phyloP scores from a whole-genome alignment of 2,888 invertebrate genomes.

The Balanococcus diminutus region DNA sequence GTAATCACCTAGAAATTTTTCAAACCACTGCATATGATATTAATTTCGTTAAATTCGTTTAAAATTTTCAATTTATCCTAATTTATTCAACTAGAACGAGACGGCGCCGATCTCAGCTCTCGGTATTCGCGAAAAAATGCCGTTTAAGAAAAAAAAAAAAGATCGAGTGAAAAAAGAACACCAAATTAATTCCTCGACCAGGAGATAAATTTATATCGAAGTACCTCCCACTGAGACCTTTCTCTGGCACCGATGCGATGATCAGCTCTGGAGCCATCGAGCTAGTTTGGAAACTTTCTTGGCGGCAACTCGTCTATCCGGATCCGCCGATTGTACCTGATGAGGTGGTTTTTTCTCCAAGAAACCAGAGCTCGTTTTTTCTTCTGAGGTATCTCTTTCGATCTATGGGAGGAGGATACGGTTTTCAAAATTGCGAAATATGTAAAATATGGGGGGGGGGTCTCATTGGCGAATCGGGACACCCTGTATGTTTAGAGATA shows the following conservation, averaged over 20 bases:
- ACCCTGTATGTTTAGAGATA: too few relatives aligned
- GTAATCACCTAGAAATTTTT: too few relatives aligned
- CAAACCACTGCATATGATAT: too few relatives aligned
- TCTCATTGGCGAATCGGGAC: too few relatives aligned
- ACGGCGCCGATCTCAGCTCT: too few relatives aligned
- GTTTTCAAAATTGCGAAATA: too few relatives aligned
- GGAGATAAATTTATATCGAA: neutral
- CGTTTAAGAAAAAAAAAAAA: too few relatives aligned
- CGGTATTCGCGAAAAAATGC: neutral
- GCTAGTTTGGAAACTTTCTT: conserved; percentile 3
- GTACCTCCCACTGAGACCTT: conserved; percentile 18
- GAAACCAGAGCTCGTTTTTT: neutral
- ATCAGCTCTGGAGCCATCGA: too few relatives aligned
- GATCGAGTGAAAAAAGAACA: neutral
- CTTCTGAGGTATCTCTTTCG: neutral
- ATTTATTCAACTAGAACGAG: neutral
- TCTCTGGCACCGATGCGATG: neutral
- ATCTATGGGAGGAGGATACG: neutral
- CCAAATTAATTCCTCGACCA: neutral
- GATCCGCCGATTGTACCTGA: too few relatives aligned
- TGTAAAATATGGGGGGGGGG: too few relatives aligned
- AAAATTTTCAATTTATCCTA: too few relatives aligned
- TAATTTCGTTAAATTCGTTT: too few relatives aligned
- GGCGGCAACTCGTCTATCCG: neutral
- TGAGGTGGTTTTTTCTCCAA: neutral